Conservation (phyloP, 1,140 invertebrate species). For the Conus betulinus region DNA sequence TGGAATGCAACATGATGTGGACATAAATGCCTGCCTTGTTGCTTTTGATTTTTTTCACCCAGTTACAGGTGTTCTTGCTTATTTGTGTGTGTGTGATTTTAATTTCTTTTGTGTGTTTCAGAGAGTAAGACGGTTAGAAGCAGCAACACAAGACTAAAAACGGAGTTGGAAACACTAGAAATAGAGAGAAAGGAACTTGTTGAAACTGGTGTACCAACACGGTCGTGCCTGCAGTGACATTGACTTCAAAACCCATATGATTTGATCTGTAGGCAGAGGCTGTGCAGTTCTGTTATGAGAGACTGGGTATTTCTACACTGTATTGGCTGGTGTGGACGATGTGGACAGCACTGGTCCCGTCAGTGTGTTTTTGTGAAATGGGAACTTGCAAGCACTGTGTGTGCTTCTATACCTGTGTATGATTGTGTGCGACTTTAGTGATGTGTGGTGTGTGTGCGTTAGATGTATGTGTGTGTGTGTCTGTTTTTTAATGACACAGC, state of each 20-base stretch:
- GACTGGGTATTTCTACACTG: neutral
- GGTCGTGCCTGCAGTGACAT: conserved; percentile 13
- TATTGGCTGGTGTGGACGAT: too few relatives aligned
- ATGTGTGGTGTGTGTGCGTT: too few relatives aligned
- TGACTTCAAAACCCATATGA: neutral
- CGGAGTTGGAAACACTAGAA: conserved; percentile 20
- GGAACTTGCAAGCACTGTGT: too few relatives aligned
- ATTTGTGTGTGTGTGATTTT: too few relatives aligned
- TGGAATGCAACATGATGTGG: too few relatives aligned
- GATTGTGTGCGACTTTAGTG: too few relatives aligned
- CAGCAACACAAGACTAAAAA: conserved; percentile 23
- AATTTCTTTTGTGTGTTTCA: conserved; percentile 21
- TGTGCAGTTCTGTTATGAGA: neutral
- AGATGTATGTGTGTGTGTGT: neutral
- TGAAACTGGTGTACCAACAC: conserved; percentile 12
- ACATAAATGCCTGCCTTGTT: too few relatives aligned
- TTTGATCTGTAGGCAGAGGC: neutral
- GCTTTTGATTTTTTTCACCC: too few relatives aligned
- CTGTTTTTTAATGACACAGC: neutral
- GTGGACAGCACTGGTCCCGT: too few relatives aligned
- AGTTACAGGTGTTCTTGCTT: too few relatives aligned
- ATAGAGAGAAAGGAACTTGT: conserved; percentile 25
- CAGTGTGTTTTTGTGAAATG: too few relatives aligned
- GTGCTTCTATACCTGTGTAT: too few relatives aligned
- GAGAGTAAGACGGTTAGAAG: conserved; percentile 18